Percentiles rank a stretch among this genome's conserved stretches.
These are phyloP conservation scores for Eurois occulta DNA, from an alignment of 2,888 invertebrate species.

Conservation along the genomic window DNA sequence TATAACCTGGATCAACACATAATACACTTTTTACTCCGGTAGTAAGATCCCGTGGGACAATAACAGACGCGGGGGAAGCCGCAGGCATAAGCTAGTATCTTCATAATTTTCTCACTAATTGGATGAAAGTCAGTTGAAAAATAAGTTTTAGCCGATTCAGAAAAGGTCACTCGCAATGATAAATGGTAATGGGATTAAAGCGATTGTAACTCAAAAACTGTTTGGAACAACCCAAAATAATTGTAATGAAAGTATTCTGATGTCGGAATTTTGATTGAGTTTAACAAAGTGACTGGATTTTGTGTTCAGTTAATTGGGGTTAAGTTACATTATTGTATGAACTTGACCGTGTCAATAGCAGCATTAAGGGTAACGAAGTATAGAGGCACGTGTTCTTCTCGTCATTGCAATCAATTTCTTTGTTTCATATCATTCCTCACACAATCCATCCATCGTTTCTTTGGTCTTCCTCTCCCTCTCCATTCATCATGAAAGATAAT, in stretches of 20 bases:
- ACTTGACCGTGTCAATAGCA: neutral
- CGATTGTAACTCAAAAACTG: slow-evolving; percentile 34
- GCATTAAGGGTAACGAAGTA: neutral
- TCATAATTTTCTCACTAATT: slow-evolving; percentile 20
- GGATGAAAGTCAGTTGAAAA: slow-evolving; percentile 27
- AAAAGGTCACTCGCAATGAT: slow-evolving; percentile 21
- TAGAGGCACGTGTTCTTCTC: neutral
- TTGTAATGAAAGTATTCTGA: slow-evolving; percentile 25
- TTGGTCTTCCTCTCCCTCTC: no score
- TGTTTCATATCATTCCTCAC: no score
- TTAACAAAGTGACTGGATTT: neutral
- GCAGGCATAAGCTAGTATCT: no score
- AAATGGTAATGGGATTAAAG: slow-evolving; percentile 38
- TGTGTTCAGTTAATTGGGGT: neutral
- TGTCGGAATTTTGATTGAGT: slow-evolving; percentile 16
- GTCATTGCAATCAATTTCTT: neutral
- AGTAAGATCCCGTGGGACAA: no score
- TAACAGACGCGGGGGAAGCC: no score
- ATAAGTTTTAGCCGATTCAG: slow-evolving; percentile 6
- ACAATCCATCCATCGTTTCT: no score
- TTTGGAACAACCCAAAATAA: slow-evolving; percentile 3
- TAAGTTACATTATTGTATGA: neutral
- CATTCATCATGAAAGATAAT: no score
- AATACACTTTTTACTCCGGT: no score
- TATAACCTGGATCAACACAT: no score